Percentiles rank a stretch among this genome's conserved stretches.
Evolutionary conservation across 2,888 invertebrate genomes (phyloP).

Genomic region (Maniola hyperantus): DNA sequence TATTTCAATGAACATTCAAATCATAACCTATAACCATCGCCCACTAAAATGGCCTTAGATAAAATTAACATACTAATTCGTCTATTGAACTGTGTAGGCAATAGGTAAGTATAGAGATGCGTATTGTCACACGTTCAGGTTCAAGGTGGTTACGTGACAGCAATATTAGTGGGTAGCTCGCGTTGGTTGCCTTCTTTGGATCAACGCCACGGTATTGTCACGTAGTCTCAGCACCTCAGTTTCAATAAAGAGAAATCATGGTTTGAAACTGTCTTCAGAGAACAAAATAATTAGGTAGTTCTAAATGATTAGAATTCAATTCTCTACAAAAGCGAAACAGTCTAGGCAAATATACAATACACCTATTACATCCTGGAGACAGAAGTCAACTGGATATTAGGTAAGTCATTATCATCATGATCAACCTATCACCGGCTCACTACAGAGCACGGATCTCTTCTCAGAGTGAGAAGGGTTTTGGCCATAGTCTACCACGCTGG

Average conservation of each 20-base stretch:
- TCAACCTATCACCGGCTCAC: too few species aligned
- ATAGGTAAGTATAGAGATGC: constrained; percentile 12
- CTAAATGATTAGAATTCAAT: too few species aligned
- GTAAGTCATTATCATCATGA: too few species aligned
- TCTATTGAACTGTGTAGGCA: constrained; percentile 21
- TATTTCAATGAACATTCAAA: constrained; percentile 9
- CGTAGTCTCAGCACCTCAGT: constrained; percentile 2
- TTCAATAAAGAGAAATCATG: neutral
- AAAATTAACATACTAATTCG: constrained; percentile 22
- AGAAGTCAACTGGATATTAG: too few species aligned
- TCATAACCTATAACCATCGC: constrained; percentile 4
- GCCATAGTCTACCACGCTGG: too few species aligned
- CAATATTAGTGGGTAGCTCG: constrained; percentile 30
- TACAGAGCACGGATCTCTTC: too few species aligned
- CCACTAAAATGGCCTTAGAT: constrained; percentile 14
- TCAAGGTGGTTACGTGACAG: constrained; percentile 43
- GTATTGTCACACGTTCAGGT: constrained; percentile 36
- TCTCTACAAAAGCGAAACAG: too few species aligned
- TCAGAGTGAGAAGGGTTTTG: too few species aligned
- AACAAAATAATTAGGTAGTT: too few species aligned
- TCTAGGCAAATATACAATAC: too few species aligned
- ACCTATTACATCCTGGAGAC: too few species aligned
- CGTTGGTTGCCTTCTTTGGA: constrained; percentile 30
- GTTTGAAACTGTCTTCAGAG: neutral
- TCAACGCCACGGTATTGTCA: constrained; percentile 28